Percentiles rank a stretch among this genome's conserved stretches.
phyloP scores from a whole-genome alignment of 2,797 vertebrate genomes.

The Anguilla megastoma region DNA sequence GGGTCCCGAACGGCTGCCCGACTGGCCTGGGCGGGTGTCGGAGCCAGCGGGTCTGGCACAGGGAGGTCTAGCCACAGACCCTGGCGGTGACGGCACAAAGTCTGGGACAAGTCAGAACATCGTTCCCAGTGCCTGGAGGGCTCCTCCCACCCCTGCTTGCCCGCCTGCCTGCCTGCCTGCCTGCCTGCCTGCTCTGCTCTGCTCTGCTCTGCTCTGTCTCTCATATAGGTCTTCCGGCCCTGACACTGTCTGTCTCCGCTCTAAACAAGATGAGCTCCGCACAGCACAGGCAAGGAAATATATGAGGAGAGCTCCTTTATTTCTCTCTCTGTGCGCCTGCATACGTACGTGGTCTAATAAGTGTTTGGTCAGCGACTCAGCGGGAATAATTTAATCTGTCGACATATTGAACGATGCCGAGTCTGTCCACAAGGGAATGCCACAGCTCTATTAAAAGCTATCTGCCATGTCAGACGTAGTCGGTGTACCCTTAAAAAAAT shows the following conservation, averaged over 20 bases:
- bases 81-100: slow-evolving; percentile 83
- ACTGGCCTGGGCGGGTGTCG: slow-evolving; percentile 82
- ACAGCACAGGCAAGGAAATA: slow-evolving; percentile 26
- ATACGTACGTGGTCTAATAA: neutral
- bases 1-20: slow-evolving; percentile 75
- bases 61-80: slow-evolving; percentile 85
- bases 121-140: slow-evolving; percentile 79
- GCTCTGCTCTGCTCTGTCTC: slow-evolving; percentile 51
- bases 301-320: slow-evolving; percentile 47
- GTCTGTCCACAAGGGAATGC: slow-evolving; percentile 38
- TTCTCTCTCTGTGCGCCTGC: slow-evolving; percentile 35
- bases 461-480: neutral
- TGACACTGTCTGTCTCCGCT: slow-evolving; percentile 28
- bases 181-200: slow-evolving; percentile 56
- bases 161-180: slow-evolving; percentile 63
- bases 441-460: slow-evolving; percentile 13
- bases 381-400: neutral
- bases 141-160: slow-evolving; percentile 69
- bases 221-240: slow-evolving; percentile 13
- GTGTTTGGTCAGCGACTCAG: neutral
- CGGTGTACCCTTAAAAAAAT: neutral
- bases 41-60: slow-evolving; percentile 85
- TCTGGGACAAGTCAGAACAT: slow-evolving; percentile 86
- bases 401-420: slow-evolving; percentile 14
- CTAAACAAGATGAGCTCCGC: slow-evolving; percentile 26